Conservation (phyloP, 1,140 invertebrate genomes). For the Prorops nasuta region DNA sequence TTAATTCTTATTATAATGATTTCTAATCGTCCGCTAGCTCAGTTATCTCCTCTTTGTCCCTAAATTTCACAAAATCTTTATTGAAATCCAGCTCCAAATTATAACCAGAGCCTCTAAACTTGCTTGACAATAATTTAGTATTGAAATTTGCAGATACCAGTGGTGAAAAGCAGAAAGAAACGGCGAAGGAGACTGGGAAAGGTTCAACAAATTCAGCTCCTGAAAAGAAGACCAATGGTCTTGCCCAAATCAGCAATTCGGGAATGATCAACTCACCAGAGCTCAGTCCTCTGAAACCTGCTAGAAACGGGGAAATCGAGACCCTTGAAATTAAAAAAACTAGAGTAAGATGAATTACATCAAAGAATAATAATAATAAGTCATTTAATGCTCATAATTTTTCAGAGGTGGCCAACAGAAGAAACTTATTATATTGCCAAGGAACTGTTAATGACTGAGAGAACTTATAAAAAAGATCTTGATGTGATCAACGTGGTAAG, state of each 20-base stretch:
- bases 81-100: too few relatives aligned
- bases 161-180: slow-evolving; percentile 22
- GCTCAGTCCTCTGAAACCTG: slow-evolving; percentile 39
- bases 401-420: slow-evolving; percentile 71
- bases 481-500: slow-evolving; percentile 85
- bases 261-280: slow-evolving; percentile 38
- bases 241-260: slow-evolving; percentile 24
- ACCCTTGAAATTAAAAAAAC: slow-evolving; percentile 37
- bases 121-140: not conserved
- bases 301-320: slow-evolving; percentile 40
- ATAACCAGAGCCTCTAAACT: too few relatives aligned
- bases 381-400: slow-evolving; percentile 19
- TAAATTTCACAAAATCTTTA: too few relatives aligned
- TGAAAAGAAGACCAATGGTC: slow-evolving; percentile 36
- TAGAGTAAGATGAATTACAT: slow-evolving; percentile 31
- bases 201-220: slow-evolving; percentile 7
- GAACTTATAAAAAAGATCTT: slow-evolving; percentile 93
- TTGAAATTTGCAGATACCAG: slow-evolving; percentile 38
- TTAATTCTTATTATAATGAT: too few relatives aligned
- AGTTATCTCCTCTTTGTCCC: too few relatives aligned
- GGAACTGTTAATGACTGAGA: slow-evolving; percentile 92
- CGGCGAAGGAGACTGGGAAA: slow-evolving; percentile 16
- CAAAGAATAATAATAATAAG: not conserved
- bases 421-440: slow-evolving; percentile 90
- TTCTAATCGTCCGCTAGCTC: too few relatives aligned